These are phyloP conservation scores for Xestia c-nigrum DNA, from an alignment of 2,888 invertebrate genomes.

Conservation along the genomic window DNA sequence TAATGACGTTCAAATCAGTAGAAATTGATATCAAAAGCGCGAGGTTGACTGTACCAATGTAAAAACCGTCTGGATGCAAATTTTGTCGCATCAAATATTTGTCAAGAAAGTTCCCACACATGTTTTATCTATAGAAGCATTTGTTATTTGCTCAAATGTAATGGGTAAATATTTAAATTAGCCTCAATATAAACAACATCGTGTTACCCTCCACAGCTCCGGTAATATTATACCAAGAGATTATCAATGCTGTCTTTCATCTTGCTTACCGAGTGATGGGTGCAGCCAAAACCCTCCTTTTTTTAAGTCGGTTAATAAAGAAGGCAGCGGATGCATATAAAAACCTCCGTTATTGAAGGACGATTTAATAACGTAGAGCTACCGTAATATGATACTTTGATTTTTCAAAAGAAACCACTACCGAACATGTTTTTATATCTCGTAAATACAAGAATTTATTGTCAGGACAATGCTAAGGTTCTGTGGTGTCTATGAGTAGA, in stretches of 20 bases:
- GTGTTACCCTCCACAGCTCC: constrained; percentile 70
- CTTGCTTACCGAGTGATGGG: constrained; percentile 82
- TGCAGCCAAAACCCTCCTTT: constrained; percentile 60
- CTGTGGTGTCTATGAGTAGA: constrained; percentile 3
- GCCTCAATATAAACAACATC: constrained; percentile 80
- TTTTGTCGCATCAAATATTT: constrained; percentile 55
- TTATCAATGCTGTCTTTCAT: constrained; percentile 87
- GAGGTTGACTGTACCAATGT: constrained; percentile 3
- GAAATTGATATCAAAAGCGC: background rate
- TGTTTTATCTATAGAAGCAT: constrained; percentile 64
- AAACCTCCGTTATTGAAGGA: constrained; percentile 74
- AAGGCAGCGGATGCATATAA: constrained; percentile 76
- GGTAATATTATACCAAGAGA: constrained; percentile 83
- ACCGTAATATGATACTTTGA: constrained; percentile 81
- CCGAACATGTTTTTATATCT: constrained; percentile 62
- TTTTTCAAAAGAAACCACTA: constrained; percentile 50
- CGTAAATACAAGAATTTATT: constrained; percentile 59
- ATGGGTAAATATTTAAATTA: constrained; percentile 82
- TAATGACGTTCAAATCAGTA: background rate
- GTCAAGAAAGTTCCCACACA: constrained; percentile 71
- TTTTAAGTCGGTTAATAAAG: constrained; percentile 47
- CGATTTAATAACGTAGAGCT: constrained; percentile 76
- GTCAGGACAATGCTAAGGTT: constrained; percentile 21
- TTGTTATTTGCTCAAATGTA: constrained; percentile 71
- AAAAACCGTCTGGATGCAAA: constrained; percentile 51